These are phyloP conservation scores for Platycercus adscitus DNA, from an alignment of 2,113 vertebrate genomes.

Conservation along the genomic window DNA sequence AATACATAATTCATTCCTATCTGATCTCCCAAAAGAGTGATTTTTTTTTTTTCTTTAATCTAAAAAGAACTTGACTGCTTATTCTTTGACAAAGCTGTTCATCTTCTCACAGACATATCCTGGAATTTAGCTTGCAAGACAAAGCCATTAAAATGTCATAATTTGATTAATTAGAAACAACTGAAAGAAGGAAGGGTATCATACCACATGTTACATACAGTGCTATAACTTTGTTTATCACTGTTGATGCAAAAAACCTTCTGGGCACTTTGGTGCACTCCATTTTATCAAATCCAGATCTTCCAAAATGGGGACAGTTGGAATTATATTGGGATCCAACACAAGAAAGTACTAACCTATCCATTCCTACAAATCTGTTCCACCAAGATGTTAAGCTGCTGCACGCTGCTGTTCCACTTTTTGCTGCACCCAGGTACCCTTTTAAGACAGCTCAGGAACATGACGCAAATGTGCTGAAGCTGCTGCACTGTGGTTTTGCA, in stretches of 20 bases:
- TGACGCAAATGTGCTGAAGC: not conserved
- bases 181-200: not conserved
- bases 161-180: not conserved
- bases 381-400: not conserved
- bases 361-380: not conserved
- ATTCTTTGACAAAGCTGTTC: slow-evolving; percentile 7
- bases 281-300: not conserved
- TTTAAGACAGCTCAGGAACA: not conserved
- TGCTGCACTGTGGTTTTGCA: not conserved
- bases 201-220: not conserved
- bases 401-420: not conserved
- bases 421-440: not conserved
- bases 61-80: not conserved
- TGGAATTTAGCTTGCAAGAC: not conserved
- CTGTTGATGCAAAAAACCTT: not conserved
- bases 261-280: not conserved
- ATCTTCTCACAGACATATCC: not conserved
- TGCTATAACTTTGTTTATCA: not conserved
- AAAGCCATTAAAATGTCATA: not conserved
- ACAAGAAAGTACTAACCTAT: not conserved
- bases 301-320: not conserved
- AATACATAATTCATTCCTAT: slow-evolving; percentile 33
- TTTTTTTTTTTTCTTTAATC: not conserved
- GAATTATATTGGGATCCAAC: not conserved
- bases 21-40: slow-evolving; percentile 16